phyloP scores from a whole-genome alignment of 2,888 invertebrate species.

The Allophyes oxyacanthae region DNA sequence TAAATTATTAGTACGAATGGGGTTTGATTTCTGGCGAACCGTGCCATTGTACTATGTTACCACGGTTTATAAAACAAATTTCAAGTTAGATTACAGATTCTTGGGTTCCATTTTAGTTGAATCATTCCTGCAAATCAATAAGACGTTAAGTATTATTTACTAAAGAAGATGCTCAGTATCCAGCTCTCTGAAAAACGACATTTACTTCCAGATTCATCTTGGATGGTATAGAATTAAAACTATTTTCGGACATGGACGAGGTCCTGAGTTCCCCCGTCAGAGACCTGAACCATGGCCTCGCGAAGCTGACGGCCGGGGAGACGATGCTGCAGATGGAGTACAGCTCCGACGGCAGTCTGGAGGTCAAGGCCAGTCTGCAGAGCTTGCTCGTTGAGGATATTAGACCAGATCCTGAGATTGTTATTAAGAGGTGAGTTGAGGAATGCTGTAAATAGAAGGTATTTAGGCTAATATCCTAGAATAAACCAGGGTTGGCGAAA shows the following conservation, averaged over 20 bases:
- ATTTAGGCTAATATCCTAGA: no score
- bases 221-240: conserved; percentile 92
- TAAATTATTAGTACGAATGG: no score
- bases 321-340: conserved; percentile 90
- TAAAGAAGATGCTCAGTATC: no score
- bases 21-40: no score
- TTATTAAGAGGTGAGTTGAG: conserved; percentile 88
- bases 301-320: conserved; percentile 92
- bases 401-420: conserved; percentile 90
- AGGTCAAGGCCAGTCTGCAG: conserved; percentile 92
- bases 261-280: conserved; percentile 93
- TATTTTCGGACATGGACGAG: conserved; percentile 93
- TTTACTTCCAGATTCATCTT: conserved; percentile 84
- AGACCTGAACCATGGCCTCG: conserved; percentile 92
- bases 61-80: no score
- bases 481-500: no score
- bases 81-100: no score
- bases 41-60: no score
- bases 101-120: no score
- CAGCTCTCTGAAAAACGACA: no score
- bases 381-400: conserved; percentile 92
- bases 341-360: conserved; percentile 92
- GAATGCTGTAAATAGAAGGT: not conserved
- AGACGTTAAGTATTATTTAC: no score
- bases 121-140: no score